phyloP scores from a whole-genome alignment of 2,888 invertebrate species.

The Stegophylla sp. region DNA sequence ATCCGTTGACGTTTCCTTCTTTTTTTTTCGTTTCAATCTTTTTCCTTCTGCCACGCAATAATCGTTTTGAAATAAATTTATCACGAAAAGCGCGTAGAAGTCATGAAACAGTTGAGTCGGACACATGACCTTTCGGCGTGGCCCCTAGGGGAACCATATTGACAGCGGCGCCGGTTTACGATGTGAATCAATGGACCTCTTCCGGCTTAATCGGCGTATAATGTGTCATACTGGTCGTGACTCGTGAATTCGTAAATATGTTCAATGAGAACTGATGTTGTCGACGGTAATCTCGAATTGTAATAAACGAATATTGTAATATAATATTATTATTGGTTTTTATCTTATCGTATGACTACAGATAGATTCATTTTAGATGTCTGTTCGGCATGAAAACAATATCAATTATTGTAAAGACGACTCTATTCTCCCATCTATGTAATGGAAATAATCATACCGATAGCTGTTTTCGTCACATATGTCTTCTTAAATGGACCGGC shows the following conservation, averaged over 20 bases:
- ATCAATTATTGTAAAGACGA: slow-evolving; percentile 35
- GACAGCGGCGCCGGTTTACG: slow-evolving; percentile 38
- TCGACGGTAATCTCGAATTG: slow-evolving; percentile 6
- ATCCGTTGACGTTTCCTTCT: not conserved
- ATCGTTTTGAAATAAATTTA: not conserved
- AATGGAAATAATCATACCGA: too few species aligned
- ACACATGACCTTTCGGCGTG: slow-evolving; percentile 20
- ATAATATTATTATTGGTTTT: not conserved
- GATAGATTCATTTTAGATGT: not conserved
- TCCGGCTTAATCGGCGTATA: slow-evolving; percentile 39
- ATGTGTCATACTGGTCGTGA: slow-evolving; percentile 16
- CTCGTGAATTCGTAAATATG: slow-evolving; percentile 16
- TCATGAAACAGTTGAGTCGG: not conserved
- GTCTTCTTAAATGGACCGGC: not conserved
- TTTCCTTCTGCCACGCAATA: not conserved
- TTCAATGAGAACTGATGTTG: slow-evolving; percentile 29
- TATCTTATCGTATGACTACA: slow-evolving; percentile 8
- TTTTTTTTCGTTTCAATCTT: not conserved
- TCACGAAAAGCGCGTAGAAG: not conserved
- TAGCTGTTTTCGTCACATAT: slow-evolving; percentile 36
- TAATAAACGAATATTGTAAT: slow-evolving; percentile 17
- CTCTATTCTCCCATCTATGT: not conserved
- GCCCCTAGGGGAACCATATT: slow-evolving; percentile 20
- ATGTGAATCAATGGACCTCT: slow-evolving; percentile 41
- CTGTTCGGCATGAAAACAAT: not conserved